Evolutionary conservation across 2,888 invertebrate species (phyloP).

Genomic region (Thalpophila matura): DNA sequence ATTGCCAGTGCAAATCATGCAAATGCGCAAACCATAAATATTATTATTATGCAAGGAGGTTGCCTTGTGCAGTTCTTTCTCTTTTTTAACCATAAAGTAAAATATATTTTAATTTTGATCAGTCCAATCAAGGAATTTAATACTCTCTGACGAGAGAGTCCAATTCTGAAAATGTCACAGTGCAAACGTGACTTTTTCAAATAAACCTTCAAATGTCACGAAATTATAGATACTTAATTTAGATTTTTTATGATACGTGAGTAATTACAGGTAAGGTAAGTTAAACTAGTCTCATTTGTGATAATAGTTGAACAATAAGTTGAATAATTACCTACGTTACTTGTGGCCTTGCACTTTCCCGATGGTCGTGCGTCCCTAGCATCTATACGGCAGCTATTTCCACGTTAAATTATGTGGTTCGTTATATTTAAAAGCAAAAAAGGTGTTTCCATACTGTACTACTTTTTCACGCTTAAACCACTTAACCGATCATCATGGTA

Average conservation of each 20-base stretch:
- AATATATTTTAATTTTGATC: too few relatives aligned
- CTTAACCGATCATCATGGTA: too few relatives aligned
- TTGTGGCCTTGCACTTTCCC: slow-evolving; percentile 67
- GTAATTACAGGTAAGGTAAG: slow-evolving; percentile 12
- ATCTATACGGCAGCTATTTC: slow-evolving; percentile 55
- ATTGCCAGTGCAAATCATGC: slow-evolving; percentile 13
- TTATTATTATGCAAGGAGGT: slow-evolving; percentile 24
- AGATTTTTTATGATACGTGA: background rate
- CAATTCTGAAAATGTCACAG: background rate
- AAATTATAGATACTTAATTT: background rate
- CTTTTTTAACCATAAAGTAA: slow-evolving; percentile 3
- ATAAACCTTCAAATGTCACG: background rate
- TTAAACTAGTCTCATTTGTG: slow-evolving; percentile 8
- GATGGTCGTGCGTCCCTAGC: slow-evolving; percentile 53
- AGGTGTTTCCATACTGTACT: slow-evolving; percentile 23
- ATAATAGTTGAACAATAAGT: slow-evolving; percentile 9
- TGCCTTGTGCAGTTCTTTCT: background rate
- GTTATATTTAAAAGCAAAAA: slow-evolving; percentile 38
- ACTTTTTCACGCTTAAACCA: too few relatives aligned
- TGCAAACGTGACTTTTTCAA: background rate
- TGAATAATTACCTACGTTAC: slow-evolving; percentile 21
- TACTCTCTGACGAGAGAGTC: too few relatives aligned
- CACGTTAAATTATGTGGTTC: slow-evolving; percentile 48
- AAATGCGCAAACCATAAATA: slow-evolving; percentile 14
- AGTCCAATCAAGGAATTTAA: too few relatives aligned